These are phyloP conservation scores for Delphinapterus leucas DNA, from an alignment of 2,113 vertebrate genomes.

Conservation along the genomic window DNA sequence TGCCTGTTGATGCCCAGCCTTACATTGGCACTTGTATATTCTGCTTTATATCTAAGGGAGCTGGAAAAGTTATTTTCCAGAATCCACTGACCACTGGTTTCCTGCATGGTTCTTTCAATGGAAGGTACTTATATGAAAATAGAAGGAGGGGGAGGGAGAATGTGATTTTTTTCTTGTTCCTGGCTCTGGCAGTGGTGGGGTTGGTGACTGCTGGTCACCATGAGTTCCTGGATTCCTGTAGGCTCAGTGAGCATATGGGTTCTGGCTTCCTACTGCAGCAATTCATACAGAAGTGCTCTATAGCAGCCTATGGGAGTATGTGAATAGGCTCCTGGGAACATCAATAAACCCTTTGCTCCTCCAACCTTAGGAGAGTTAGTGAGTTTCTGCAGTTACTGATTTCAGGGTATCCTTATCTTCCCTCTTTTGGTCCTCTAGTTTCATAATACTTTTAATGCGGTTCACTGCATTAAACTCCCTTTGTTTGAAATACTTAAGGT, in stretches of 20 bases:
- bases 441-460: background rate
- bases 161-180: background rate
- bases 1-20: background rate
- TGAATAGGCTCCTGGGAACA: background rate
- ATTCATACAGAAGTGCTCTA: background rate
- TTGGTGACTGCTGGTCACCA: background rate
- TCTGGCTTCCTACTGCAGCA: background rate
- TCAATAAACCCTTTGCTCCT: background rate
- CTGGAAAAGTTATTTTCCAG: background rate
- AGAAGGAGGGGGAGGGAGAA: background rate
- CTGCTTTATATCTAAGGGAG: background rate
- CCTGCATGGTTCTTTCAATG: background rate
- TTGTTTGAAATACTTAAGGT: background rate
- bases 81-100: background rate
- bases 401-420: background rate
- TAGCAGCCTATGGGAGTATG: background rate
- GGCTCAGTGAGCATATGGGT: background rate
- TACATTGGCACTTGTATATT: background rate
- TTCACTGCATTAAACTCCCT: background rate
- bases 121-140: background rate
- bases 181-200: background rate
- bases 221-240: background rate
- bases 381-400: background rate
- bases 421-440: background rate
- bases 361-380: background rate